These are phyloP conservation scores for Charanyca ferruginea DNA, from an alignment of 2,888 invertebrate species.

Conservation along the genomic window DNA sequence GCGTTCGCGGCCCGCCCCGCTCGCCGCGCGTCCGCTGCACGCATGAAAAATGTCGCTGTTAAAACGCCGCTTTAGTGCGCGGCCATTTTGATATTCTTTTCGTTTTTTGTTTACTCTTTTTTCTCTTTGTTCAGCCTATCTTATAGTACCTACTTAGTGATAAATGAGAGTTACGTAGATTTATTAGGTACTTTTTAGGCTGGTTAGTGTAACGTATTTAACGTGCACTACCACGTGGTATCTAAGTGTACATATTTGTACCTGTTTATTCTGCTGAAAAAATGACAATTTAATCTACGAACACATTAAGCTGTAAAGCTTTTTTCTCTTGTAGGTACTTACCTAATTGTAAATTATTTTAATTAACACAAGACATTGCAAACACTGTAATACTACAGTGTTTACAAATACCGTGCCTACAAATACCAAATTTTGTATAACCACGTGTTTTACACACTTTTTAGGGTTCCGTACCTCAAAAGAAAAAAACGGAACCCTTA, in stretches of 20 bases:
- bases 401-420: not conserved
- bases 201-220: conserved; percentile 10
- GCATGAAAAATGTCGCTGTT: conserved; percentile 80
- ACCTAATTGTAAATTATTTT: not conserved
- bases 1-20: conserved; percentile 73
- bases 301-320: conserved; percentile 1
- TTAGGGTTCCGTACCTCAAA: no score
- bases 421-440: not conserved
- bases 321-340: no score
- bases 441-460: not conserved
- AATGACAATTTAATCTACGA: conserved; percentile 6
- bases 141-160: conserved; percentile 17
- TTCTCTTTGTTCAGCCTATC: conserved; percentile 35
- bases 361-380: not conserved
- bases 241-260: not conserved
- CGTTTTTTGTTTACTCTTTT: conserved; percentile 25
- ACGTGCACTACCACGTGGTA: not conserved
- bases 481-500: no score
- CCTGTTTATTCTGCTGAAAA: not conserved
- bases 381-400: no score
- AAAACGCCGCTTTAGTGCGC: conserved; percentile 57
- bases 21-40: conserved; percentile 70
- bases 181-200: conserved; percentile 6
- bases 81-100: conserved; percentile 35
- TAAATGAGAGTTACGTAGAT: conserved; percentile 28